phyloP scores from a whole-genome alignment of 2,113 vertebrate genomes.

The Calyptommatus sinebrachiatus region DNA sequence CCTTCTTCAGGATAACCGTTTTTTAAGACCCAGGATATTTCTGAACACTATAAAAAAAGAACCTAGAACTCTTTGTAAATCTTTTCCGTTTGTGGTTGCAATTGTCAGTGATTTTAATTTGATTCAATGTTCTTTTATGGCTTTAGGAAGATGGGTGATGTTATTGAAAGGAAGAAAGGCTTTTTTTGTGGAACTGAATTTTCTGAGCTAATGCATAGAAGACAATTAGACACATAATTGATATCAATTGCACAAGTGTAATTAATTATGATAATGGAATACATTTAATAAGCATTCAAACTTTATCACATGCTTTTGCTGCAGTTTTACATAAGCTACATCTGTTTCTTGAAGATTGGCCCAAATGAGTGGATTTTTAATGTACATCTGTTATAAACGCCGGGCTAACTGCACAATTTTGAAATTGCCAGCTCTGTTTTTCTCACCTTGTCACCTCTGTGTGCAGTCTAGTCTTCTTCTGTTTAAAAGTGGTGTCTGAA shows the following conservation, averaged over 20 bases:
- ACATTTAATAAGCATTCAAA: not conserved
- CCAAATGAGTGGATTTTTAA: not conserved
- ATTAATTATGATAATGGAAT: not conserved
- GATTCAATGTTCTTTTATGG: constrained; percentile 13
- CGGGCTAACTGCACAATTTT: not conserved
- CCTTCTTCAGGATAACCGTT: constrained; percentile 20
- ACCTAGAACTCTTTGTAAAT: constrained; percentile 43
- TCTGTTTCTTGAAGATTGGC: not conserved
- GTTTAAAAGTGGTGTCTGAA: not conserved
- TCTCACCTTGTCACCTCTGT: not conserved
- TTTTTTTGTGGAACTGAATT: not conserved
- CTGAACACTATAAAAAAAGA: constrained; percentile 29
- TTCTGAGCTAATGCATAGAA: constrained; percentile 9
- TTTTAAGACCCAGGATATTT: constrained; percentile 40
- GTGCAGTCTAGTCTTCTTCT: not conserved
- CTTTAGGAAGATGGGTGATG: constrained; percentile 50
- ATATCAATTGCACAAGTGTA: not conserved
- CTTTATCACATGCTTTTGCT: not conserved
- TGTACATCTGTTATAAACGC: not conserved
- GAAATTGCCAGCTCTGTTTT: not conserved
- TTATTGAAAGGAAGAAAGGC: constrained; percentile 22
- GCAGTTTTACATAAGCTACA: not conserved
- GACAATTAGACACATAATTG: not conserved
- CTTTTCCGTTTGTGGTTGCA: constrained; percentile 50
- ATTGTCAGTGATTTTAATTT: constrained; percentile 55